Base-by-base conservation (phyloP, 2,888 invertebrate species). In the Oxystoma pomonae region DNA sequence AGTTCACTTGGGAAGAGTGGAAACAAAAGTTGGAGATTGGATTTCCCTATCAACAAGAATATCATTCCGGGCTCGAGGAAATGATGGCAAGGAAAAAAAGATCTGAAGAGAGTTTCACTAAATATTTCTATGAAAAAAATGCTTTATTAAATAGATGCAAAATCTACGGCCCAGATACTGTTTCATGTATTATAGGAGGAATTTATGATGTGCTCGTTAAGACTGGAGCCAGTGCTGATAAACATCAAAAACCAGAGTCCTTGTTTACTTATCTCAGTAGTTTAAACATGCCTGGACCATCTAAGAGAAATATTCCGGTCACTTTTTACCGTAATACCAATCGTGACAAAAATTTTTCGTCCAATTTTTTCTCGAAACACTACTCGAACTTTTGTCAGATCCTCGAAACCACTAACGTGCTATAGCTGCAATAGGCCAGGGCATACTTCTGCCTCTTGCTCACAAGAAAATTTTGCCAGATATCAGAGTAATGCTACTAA, bases 161-260 rank as follows among this genome's bases (percentile, higher is more conserved):
- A 60, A 69, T 69, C 35, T 49, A 18, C 20, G 68, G 68, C n/a
- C 16, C 55, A 16, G 57, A 67, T 58, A 67, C 68, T 0, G 68
- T 69, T 1, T 69, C 66, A 9, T 69, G 69, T 49, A 55, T 69
- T 9, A 68, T 69, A n/a, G n/a, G n/a, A n/a, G 69, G 68, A 16
- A 63, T 69, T 16, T 17, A 51, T 3, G 67, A 70, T 21, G 19
- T 50, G 1, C 21, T 62, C 12, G 62, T 69, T 5, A 65, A 63
- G 21, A 63, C 66, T 12, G 65, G 57, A 17, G 69, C 66, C 19
- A 60, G 16, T 2, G 63, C 69, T n/a, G 63, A 61, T 35, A 63
- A 65, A 19, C 59, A 68, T 50, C 56, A 57, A 61, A 58, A 66
- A 21, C 66, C 65, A 9, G 67, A 68, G 17, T 21, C 55, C 1